Evolutionary conservation across 1,140 invertebrate species (phyloP).

Genomic region (Uloborus diversus): DNA sequence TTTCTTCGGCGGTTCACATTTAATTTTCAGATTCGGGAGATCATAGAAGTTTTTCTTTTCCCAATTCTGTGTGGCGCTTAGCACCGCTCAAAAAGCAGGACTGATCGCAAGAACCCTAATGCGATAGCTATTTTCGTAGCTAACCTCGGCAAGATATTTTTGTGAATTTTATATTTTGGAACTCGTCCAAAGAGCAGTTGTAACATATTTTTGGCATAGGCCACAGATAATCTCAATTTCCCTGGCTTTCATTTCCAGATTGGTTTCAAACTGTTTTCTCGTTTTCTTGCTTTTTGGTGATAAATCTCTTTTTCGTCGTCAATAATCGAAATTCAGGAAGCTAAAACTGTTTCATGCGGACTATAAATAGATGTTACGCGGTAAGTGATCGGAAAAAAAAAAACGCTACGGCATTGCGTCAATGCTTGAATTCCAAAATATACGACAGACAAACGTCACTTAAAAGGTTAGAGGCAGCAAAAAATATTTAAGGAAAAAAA

Average conservation of each 20-base stretch:
- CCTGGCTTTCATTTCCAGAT: constrained; percentile 25
- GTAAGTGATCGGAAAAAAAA: background rate
- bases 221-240: constrained; percentile 38
- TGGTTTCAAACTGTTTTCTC: background rate
- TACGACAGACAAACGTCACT: background rate
- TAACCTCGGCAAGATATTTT: constrained; percentile 54
- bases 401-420: constrained; percentile 1
- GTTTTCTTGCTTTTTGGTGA: background rate
- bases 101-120: background rate
- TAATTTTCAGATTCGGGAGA: constrained; percentile 17
- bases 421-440: background rate
- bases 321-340: constrained; percentile 10
- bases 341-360: background rate
- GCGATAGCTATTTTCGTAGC: constrained; percentile 50
- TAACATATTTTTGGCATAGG: constrained; percentile 49
- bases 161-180: constrained; percentile 57
- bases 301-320: constrained; percentile 1
- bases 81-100: background rate
- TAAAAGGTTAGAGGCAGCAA: too few relatives aligned
- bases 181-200: constrained; percentile 50
- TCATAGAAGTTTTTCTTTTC: constrained; percentile 7
- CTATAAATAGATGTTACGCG: background rate
- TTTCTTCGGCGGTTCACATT: constrained; percentile 18
- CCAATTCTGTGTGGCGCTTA: background rate
- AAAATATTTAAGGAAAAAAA: too few relatives aligned